These are phyloP conservation scores for Solen grandis DNA, from an alignment of 1,140 invertebrate species.

Conservation along the genomic window DNA sequence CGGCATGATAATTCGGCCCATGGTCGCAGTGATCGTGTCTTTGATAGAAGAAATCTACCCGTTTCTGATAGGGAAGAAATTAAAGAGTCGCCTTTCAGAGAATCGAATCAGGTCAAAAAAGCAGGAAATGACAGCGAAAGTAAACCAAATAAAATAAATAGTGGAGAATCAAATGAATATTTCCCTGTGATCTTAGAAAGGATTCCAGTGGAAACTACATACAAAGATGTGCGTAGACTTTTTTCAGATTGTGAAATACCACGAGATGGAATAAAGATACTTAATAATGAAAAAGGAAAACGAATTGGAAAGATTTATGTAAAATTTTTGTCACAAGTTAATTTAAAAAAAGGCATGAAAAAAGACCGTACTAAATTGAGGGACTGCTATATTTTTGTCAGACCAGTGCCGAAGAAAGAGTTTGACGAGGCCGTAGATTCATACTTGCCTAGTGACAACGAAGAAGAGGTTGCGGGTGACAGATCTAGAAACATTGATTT, in stretches of 20 bases:
- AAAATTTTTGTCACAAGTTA: conserved; percentile 85
- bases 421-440: conserved; percentile 75
- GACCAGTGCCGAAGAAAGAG: conserved; percentile 66
- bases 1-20: too few species aligned
- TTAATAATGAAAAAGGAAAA: conserved; percentile 89
- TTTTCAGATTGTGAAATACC: conserved; percentile 90
- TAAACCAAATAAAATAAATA: too few species aligned
- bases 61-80: too few species aligned
- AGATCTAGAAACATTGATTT: conserved; percentile 6
- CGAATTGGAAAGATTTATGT: conserved; percentile 90
- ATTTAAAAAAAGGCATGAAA: conserved; percentile 87
- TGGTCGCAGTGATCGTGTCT: too few species aligned
- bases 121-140: too few species aligned
- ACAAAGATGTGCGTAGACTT: conserved; percentile 88
- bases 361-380: conserved; percentile 80
- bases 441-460: conserved; percentile 54
- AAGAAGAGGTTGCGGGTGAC: conserved; percentile 21
- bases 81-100: too few species aligned
- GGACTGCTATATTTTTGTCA: conserved; percentile 71
- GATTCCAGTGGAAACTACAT: conserved; percentile 69
- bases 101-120: too few species aligned
- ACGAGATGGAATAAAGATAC: conserved; percentile 91
- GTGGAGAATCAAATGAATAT: too few species aligned
- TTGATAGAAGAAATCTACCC: too few species aligned
- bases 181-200: conserved; percentile 65